Base-by-base conservation (phyloP, 2,888 invertebrate species). In the Andrena bicolor region DNA sequence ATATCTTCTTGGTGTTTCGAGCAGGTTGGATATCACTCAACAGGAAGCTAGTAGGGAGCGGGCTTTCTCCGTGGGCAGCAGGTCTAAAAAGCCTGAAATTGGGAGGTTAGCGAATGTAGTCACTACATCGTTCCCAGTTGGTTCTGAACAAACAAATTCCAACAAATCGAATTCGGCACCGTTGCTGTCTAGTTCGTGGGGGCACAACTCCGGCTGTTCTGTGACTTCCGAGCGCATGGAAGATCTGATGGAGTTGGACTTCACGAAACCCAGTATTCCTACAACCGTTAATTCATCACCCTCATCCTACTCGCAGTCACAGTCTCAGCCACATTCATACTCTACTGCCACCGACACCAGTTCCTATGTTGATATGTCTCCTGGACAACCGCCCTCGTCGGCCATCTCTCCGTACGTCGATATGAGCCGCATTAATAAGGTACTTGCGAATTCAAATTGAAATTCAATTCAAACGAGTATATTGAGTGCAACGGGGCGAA, bases 181-280 rank as follows among this genome's bases (percentile, higher is more conserved):
- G 0, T 93, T 97, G 63, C 91, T 97, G 74, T 95, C 95, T 81
- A 94, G 95, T 89, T 94, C 95, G 0, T 93, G 93, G 93, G 93
- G 91, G 30, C 93, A 94, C 76, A 94, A 93, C 83, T 94, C 93
- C 10, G 93, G 93, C 10, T 94, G 94, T 86, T 95, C 95, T 85
- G 91, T 90, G 30, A 95, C 95, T 61, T 95, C 95, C 61, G 96
- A 96, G 86, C 95, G 95, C 1, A 96, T 96, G 95, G 96, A 96
- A 86, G 97, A 98, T 94, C 95, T 97, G 88, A 97, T 98, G 97
- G 97, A 97, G 94, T 95, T 98, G 86, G 97, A 97, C 92, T 97
- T 97, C 90, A 95, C 96, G 0, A 95, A 94, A 85, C 93, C 93
- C 20, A 92, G 88, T 84, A 90, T 88, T 70, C 84, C 87, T 13